Evolutionary conservation across 2,888 invertebrate genomes (phyloP), one percentile per base, ranked within the genome.

Genomic region (Mystacides longicornis): DNA sequence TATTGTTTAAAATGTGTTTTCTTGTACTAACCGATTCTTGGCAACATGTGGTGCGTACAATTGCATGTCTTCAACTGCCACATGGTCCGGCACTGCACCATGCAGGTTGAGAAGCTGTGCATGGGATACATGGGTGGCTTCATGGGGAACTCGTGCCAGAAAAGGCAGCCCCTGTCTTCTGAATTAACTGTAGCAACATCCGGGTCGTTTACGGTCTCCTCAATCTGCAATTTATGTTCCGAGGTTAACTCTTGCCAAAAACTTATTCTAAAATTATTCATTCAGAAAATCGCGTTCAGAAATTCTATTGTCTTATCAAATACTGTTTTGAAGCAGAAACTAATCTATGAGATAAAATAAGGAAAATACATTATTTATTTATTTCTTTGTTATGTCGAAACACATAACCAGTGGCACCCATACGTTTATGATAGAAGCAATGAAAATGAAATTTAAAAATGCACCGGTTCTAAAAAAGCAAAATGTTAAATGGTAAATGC

Each of bases 21-120:
- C n/a, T n/a, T n/a, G 22, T 27, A 65, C 68, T 67, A 68, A 81
- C 83, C 75, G 52, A 79, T 70, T 58, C 68, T 69, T 1, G 82
- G 79, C 74, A 82, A 78, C 51, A 80, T 75, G 65, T 83, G 82
- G 65, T 82, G 81, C 0, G 82, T 80, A 64, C 84, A 84, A 63
- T 83, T 82, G 63, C 84, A 84, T 7, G 72, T 64, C 4, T 69
- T 66, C 1, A 73, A 63, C 61, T 82, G 82, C 1, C 74, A 72
- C 51, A 75, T 66, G 0, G 78, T 78, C 55, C 81, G 76, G 63
- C 81, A 82, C 65, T 81, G 79, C 58, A 82, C 72, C 1, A 80
- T 67, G 63, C 84, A 84, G 0, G 77, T 74, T 19, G 80, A 79
- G 63, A 80, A 79, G n/a, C 82, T 79, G 64, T 83, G 83, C 21